Evolutionary conservation across 2,113 vertebrate species (phyloP).

Genomic region (Hepsetus odoe): DNA sequence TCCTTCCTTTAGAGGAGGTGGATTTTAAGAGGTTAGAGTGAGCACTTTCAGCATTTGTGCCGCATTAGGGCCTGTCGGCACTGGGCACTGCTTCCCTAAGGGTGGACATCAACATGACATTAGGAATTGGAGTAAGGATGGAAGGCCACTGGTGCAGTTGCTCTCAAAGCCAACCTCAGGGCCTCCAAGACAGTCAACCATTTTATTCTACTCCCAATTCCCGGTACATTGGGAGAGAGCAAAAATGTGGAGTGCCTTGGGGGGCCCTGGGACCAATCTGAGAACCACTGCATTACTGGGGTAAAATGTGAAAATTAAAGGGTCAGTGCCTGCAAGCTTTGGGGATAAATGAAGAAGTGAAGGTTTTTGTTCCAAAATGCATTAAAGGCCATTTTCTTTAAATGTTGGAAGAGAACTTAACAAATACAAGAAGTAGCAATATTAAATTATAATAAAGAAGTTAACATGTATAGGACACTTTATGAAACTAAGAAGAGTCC

Average conservation of each 20-base stretch:
- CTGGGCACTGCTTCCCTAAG: neutral
- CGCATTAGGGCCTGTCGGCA: neutral
- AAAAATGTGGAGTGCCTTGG: neutral
- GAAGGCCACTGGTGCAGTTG: neutral
- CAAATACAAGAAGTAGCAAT: neutral
- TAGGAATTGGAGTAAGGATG: neutral
- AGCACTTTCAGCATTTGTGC: neutral
- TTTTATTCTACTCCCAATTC: neutral
- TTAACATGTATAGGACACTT: neutral
- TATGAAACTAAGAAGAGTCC: neutral
- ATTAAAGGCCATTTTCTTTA: too few species aligned
- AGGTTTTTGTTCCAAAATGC: neutral
- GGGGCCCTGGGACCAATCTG: too few species aligned
- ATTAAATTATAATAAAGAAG: too few species aligned
- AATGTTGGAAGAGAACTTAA: too few species aligned
- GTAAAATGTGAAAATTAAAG: conserved; percentile 5
- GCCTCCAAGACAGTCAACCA: neutral
- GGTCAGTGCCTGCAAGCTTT: conserved; percentile 14
- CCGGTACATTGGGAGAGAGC: neutral
- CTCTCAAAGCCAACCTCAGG: neutral
- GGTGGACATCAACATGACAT: neutral
- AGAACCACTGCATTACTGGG: neutral
- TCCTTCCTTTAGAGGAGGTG: neutral
- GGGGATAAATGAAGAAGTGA: conserved; percentile 5
- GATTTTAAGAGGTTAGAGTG: neutral